Conservation (phyloP, 2,888 invertebrate genomes). For the Harpagoxenus sublaevis region DNA sequence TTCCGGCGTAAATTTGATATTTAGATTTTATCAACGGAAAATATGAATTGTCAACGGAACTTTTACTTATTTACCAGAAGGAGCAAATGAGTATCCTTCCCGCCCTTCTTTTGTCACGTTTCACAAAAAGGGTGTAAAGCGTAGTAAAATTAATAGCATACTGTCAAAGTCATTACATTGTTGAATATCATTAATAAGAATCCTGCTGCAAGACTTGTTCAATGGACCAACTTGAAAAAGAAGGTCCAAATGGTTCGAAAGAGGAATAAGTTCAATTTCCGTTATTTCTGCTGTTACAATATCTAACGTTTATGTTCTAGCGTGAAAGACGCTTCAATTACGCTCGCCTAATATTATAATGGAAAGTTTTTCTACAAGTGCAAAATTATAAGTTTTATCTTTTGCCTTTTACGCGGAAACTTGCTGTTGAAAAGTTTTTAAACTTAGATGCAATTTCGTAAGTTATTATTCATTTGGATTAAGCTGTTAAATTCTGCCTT, state of each 20-base stretch:
- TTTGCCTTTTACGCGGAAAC: slow-evolving; percentile 18
- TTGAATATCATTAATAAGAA: slow-evolving; percentile 15
- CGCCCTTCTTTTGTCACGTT: not conserved
- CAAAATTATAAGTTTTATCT: slow-evolving; percentile 40
- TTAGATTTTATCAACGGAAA: not conserved
- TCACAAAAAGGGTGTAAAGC: not conserved
- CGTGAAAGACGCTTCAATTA: not conserved
- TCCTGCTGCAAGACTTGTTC: slow-evolving; percentile 26
- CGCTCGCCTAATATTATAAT: slow-evolving; percentile 48
- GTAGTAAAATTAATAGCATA: not conserved
- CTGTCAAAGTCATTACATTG: not conserved
- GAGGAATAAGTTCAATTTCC: slow-evolving; percentile 56
- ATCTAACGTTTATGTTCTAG: slow-evolving; percentile 25
- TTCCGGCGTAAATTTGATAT: not conserved
- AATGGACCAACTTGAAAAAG: slow-evolving; percentile 14
- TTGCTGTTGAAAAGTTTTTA: slow-evolving; percentile 16
- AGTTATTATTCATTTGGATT: slow-evolving; percentile 31
- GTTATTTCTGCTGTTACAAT: slow-evolving; percentile 24
- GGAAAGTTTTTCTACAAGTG: slow-evolving; percentile 39
- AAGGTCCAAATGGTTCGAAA: not conserved
- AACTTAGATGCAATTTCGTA: slow-evolving; percentile 18
- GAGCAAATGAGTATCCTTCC: not conserved
- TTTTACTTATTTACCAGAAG: slow-evolving; percentile 12
- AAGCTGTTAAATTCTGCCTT: slow-evolving; percentile 6
- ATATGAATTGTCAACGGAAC: not conserved